Evolutionary conservation across 2,113 vertebrate species (phyloP).

Genomic region (Centropristis striata): DNA sequence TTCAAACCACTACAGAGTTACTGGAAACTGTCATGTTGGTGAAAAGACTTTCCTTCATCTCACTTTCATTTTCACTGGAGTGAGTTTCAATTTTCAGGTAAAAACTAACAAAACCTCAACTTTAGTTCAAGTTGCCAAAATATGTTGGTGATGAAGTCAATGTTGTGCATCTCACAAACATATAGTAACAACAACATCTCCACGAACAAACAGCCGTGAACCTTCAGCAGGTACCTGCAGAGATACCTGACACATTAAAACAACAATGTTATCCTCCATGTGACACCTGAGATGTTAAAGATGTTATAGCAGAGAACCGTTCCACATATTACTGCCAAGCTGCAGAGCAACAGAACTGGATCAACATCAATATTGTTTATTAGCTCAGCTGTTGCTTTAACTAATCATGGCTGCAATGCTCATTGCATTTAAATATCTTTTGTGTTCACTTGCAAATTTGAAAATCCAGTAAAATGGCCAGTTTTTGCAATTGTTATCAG

Average conservation of each 20-base stretch:
- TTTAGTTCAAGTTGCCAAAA: not conserved
- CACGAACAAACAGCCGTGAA: too few relatives aligned
- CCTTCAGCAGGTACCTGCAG: too few relatives aligned
- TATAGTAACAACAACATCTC: too few relatives aligned
- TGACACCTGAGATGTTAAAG: too few relatives aligned
- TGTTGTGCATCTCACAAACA: not conserved
- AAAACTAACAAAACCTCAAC: too few relatives aligned
- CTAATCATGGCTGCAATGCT: not conserved
- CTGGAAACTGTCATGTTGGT: not conserved
- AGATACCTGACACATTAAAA: too few relatives aligned
- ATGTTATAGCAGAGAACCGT: too few relatives aligned
- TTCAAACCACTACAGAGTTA: not conserved
- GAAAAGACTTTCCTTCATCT: not conserved
- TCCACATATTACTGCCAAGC: too few relatives aligned
- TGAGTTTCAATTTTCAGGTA: not conserved
- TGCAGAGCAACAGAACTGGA: too few relatives aligned
- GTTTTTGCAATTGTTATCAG: not conserved
- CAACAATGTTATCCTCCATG: too few relatives aligned
- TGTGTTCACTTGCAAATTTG: not conserved
- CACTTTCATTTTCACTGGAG: not conserved
- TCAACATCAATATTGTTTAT: not conserved
- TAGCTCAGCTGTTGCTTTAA: not conserved
- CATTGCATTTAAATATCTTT: not conserved
- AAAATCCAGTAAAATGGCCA: not conserved
- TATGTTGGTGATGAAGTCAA: not conserved